Evolutionary conservation across 2,113 vertebrate species (phyloP).

Genomic region (zebrafish (Danio rerio)): DNA sequence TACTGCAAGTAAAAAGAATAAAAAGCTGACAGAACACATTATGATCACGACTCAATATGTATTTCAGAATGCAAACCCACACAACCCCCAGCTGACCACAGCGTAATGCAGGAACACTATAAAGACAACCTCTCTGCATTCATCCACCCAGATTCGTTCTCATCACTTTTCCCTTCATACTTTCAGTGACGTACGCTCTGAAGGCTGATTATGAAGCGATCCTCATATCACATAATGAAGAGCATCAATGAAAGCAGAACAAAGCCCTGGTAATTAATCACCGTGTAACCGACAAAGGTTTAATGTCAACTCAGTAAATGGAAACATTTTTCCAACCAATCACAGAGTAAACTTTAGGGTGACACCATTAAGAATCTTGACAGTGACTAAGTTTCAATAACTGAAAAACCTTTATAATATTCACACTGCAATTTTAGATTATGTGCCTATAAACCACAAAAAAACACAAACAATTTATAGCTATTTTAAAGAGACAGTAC

Average conservation of each 20-base stretch:
- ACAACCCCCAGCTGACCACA: not conserved
- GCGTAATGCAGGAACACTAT: not conserved
- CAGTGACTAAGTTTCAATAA: conserved; percentile 1
- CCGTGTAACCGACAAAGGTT: conserved; percentile 20
- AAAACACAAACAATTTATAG: too few species aligned
- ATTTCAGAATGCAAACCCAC: conserved; percentile 22
- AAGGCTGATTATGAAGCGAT: conserved; percentile 34
- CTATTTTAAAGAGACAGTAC: too few species aligned
- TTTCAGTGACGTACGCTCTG: conserved; percentile 12
- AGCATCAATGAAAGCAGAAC: conserved; percentile 24
- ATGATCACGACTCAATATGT: conserved; percentile 10
- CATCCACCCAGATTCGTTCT: not conserved
- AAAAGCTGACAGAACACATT: not conserved
- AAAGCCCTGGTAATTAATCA: conserved; percentile 44
- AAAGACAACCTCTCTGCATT: not conserved
- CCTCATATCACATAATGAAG: conserved; percentile 38
- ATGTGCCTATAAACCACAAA: not conserved
- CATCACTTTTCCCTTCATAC: not conserved
- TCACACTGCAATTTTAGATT: not conserved
- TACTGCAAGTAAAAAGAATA: not conserved
- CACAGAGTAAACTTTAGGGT: not conserved
- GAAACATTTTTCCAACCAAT: conserved; percentile 27
- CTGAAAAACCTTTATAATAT: not conserved
- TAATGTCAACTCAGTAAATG: conserved; percentile 34
- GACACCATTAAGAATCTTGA: conserved; percentile 4